Conservation (phyloP, 2,113 vertebrate species). For the Eupsittula cactorum region DNA sequence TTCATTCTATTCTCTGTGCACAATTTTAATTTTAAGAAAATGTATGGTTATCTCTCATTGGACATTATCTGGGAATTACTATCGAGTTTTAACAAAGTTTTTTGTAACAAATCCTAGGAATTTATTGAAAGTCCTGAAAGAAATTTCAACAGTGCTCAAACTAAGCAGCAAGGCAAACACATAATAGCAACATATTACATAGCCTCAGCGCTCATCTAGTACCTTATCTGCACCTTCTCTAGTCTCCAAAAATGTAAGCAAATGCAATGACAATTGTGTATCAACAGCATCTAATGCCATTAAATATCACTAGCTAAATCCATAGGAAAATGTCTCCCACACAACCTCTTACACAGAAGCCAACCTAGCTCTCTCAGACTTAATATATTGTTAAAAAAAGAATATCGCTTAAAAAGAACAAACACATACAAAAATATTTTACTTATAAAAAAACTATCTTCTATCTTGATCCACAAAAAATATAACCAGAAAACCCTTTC, state of each 20-base stretch:
- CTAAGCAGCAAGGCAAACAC: neutral
- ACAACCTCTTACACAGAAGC: neutral
- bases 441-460: neutral
- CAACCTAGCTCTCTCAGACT: neutral
- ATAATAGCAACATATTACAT: neutral
- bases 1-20: neutral
- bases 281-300: neutral
- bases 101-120: neutral
- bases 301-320: neutral
- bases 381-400: neutral
- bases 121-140: neutral
- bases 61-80: neutral
- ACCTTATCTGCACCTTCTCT: neutral
- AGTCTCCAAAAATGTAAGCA: neutral
- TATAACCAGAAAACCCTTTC: neutral
- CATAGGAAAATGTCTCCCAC: neutral
- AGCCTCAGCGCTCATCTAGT: neutral
- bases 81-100: neutral
- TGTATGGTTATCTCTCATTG: neutral
- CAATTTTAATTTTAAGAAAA: neutral
- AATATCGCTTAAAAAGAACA: neutral
- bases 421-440: neutral
- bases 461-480: neutral
- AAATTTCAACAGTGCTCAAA: neutral
- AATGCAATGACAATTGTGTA: neutral